Conservation (phyloP, 2,888 invertebrate species). For the Caenorhabditis imperialis region DNA sequence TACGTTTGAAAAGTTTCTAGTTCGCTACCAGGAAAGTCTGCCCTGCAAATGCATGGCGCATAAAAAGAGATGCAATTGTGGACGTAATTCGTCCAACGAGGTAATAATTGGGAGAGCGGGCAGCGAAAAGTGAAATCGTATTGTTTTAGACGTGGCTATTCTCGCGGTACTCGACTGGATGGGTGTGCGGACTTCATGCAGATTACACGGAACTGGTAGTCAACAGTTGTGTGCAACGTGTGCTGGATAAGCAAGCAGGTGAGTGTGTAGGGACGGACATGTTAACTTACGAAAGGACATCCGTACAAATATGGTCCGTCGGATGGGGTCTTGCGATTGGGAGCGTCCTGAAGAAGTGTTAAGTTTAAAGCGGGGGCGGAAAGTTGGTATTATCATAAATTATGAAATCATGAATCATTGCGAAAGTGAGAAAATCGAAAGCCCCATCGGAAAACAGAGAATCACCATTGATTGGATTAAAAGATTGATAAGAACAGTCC, state of each 20-base stretch:
- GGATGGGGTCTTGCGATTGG: neutral
- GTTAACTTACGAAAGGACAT: slow-evolving; percentile 37
- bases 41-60: slow-evolving; percentile 88
- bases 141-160: slow-evolving; percentile 88
- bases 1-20: slow-evolving; percentile 93
- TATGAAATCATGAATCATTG: neutral
- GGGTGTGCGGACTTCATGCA: slow-evolving; percentile 90
- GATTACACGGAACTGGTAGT: slow-evolving; percentile 92
- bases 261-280: neutral
- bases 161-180: slow-evolving; percentile 95
- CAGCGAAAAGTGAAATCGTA: slow-evolving; percentile 21
- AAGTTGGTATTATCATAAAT: neutral
- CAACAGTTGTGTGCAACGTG: slow-evolving; percentile 90
- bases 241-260: slow-evolving; percentile 89
- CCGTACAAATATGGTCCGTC: slow-evolving; percentile 4
- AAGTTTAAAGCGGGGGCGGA: no score
- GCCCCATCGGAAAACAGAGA: slow-evolving; percentile 11
- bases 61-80: slow-evolving; percentile 77
- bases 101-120: no score
- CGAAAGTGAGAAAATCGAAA: slow-evolving; percentile 10
- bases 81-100: slow-evolving; percentile 81
- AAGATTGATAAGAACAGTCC: slow-evolving; percentile 15
- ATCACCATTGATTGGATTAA: slow-evolving; percentile 34
- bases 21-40: slow-evolving; percentile 91
- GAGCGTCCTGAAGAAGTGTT: slow-evolving; percentile 8